Evolutionary conservation across 2,113 vertebrate genomes (phyloP), one percentile per base, ranked within the genome.

Genomic region (Equus quagga): DNA sequence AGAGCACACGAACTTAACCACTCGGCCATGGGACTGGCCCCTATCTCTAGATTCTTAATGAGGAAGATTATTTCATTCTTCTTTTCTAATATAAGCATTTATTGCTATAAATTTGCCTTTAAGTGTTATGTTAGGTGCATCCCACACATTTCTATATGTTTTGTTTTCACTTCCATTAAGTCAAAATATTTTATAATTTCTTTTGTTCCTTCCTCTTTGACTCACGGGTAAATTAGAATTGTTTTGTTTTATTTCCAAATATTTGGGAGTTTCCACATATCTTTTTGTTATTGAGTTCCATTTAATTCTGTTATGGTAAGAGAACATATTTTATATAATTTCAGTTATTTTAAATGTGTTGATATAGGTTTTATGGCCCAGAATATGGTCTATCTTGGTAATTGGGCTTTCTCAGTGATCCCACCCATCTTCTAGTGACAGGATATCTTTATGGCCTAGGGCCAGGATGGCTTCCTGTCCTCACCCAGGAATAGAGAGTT

Each of bases 241-340:
- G 4, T 64, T 62, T 62, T 62, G 24, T 36, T 84, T 84, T 65
- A 65, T 88, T 41, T 69, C 26, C 49, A 88, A 28, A 75, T n/a
- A n/a, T 49, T 72, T 75, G 9, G 41, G 58, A 73, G 36, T 88
- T 92, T 96, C 31, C 36, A 67, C 69, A 13, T 75, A 62, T 75
- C 23, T 70, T 78, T 69, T 23, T 75, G 28, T 56, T 82, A 58
- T 3, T 72, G 41, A 31, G 67, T 24, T 96, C 58, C 65, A 89
- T 62, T 96, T 87, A 89, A 76, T 93, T 76, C 41, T 79, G 49
- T 64, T 62, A 78, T 18, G 54, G 36, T 49, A 81, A 94, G 23
- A 91, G 31, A 54, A 73, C 36, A 28, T 56, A 75, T 13, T 70
- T 75, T 86, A 46, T 33, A 81, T 33, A 26, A 54, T 67, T 56